Conservation (phyloP, 1,140 invertebrate genomes). For the Drosophila jambulina region DNA sequence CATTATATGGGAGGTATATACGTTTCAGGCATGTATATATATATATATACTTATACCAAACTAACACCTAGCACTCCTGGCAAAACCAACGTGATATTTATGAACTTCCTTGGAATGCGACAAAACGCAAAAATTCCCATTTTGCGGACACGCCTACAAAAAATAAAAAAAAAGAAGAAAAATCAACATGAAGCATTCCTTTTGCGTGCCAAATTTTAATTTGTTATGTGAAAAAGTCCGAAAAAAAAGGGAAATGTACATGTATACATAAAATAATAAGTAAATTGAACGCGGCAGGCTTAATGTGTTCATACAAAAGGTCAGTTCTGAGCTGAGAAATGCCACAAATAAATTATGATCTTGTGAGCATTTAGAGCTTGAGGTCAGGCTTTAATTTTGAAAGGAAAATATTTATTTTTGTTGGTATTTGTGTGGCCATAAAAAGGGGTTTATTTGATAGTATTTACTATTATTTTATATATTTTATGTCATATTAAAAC, state of each 20-base stretch:
- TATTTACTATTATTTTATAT: neutral
- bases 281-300: neutral
- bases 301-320: slow-evolving; percentile 10
- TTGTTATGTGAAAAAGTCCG: slow-evolving; percentile 53
- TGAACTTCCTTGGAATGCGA: slow-evolving; percentile 33
- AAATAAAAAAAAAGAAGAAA: neutral
- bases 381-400: neutral
- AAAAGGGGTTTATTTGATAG: neutral
- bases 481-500: too few relatives aligned
- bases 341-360: neutral
- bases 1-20: slow-evolving; percentile 30
- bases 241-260: slow-evolving; percentile 12
- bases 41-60: neutral
- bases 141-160: slow-evolving; percentile 18
- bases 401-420: neutral
- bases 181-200: slow-evolving; percentile 2
- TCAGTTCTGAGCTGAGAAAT: neutral
- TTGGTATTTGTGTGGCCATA: neutral
- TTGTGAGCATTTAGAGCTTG: neutral
- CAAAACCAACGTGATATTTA: slow-evolving; percentile 18
- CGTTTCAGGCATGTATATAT: neutral
- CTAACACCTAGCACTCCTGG: slow-evolving; percentile 13
- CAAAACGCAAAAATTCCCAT: slow-evolving; percentile 46
- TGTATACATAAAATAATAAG: neutral
- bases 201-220: slow-evolving; percentile 70